Evolutionary conservation across 2,888 invertebrate genomes (phyloP).

Genomic region (Zhengitettix transpicula): DNA sequence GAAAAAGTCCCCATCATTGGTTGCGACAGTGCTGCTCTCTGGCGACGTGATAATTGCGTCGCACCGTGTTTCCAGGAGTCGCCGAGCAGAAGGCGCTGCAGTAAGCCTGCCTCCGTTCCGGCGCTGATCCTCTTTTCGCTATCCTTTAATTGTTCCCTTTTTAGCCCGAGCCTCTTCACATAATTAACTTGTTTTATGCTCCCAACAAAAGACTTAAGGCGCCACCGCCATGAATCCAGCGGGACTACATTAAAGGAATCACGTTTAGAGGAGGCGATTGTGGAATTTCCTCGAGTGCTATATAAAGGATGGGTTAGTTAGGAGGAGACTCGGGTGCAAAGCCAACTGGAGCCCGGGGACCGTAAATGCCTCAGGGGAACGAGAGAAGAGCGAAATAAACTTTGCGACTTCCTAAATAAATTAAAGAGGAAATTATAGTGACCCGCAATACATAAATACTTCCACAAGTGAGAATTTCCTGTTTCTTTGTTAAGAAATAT

Average conservation of each 20-base stretch:
- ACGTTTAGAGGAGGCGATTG: conserved; percentile 4
- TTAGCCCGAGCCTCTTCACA: conserved; percentile 8
- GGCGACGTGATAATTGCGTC: neutral
- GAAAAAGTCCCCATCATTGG: no score
- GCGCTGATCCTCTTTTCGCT: conserved; percentile 4
- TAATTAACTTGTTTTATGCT: conserved; percentile 10
- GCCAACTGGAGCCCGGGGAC: no score
- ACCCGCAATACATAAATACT: no score
- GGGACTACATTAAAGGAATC: conserved; percentile 10
- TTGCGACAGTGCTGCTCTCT: no score
- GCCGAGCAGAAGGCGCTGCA: neutral
- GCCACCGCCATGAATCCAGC: conserved; percentile 5
- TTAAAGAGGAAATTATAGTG: no score
- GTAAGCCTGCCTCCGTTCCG: neutral
- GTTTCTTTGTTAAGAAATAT: no score
- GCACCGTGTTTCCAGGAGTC: no score
- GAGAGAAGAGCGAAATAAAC: no score
- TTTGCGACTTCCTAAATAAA: no score
- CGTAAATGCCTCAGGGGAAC: no score
- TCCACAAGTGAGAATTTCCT: no score
- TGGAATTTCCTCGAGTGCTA: neutral
- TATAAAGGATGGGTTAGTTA: neutral
- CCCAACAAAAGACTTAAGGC: conserved; percentile 6
- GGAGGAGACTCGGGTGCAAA: no score
- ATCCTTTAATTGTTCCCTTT: conserved; percentile 9